Percentiles rank a stretch among this genome's conserved stretches.
These are phyloP conservation scores for Willowsia nigromaculata DNA, from an alignment of 2,888 invertebrate genomes.

Conservation along the genomic window DNA sequence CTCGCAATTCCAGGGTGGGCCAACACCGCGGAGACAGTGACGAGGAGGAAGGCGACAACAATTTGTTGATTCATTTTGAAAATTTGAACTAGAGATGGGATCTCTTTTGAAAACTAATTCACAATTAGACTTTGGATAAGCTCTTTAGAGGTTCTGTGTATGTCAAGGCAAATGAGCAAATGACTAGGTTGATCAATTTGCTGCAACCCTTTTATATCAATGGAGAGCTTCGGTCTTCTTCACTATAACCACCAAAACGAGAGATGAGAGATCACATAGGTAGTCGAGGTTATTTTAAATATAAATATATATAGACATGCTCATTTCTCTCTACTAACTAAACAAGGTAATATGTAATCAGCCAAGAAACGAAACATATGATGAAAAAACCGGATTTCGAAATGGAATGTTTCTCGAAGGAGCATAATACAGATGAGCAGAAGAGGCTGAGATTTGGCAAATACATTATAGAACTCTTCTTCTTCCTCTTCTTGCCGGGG, in stretches of 20 bases:
- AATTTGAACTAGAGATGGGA: not conserved
- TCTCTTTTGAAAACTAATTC: not conserved
- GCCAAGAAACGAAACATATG: not conserved
- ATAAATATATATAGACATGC: not conserved
- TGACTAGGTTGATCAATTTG: conserved; percentile 45
- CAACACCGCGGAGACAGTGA: conserved; percentile 61
- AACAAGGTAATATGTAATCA: conserved; percentile 23
- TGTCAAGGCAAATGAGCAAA: conserved; percentile 25
- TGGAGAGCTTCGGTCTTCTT: not conserved
- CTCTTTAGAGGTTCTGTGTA: not conserved
- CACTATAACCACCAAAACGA: no score
- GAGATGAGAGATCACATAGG: no score
- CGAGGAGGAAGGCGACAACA: conserved; percentile 60
- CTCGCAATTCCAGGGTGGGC: conserved; percentile 49
- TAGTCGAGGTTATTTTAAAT: not conserved
- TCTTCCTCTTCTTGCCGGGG: not conserved
- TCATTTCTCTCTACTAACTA: not conserved
- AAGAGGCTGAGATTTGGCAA: no score
- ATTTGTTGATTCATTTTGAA: conserved; percentile 67
- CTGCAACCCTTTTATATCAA: conserved; percentile 58
- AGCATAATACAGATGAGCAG: not conserved
- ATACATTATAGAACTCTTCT: not conserved
- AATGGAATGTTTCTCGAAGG: conserved; percentile 25
- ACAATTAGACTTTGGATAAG: not conserved
- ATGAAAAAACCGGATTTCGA: conserved; percentile 65